Evolutionary conservation across 1,140 invertebrate species (phyloP).

Genomic region (Bombus picipes): DNA sequence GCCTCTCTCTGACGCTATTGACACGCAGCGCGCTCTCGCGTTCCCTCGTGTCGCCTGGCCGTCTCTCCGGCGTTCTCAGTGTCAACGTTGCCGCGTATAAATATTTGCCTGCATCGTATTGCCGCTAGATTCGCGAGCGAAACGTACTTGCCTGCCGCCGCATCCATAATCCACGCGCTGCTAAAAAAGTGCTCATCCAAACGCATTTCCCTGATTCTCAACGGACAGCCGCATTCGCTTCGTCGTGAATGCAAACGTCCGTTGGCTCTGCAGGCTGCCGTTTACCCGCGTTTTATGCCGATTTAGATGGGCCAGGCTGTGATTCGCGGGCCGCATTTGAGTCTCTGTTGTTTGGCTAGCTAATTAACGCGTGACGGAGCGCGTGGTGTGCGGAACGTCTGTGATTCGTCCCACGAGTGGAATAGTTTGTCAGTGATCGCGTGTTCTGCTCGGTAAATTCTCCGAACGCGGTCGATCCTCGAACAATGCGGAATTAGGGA

Average conservation of each 20-base stretch:
- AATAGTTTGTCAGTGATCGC: no score
- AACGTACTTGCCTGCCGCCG: not conserved
- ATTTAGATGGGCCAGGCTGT: no score
- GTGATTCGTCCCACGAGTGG: no score
- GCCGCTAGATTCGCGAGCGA: slow-evolving; percentile 12
- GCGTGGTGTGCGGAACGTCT: no score
- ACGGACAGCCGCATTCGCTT: not conserved
- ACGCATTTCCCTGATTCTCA: not conserved
- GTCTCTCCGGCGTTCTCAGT: not conserved
- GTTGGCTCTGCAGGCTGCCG: not conserved
- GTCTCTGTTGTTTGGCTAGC: no score
- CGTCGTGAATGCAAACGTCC: not conserved
- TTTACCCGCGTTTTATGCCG: not conserved
- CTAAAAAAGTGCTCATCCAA: not conserved
- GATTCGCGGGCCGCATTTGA: no score
- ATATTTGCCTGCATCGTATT: slow-evolving; percentile 18
- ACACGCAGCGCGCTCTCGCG: slow-evolving; percentile 13
- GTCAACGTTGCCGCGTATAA: slow-evolving; percentile 29
- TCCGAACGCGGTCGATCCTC: no score
- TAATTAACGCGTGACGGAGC: no score
- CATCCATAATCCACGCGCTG: not conserved
- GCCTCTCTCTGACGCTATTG: slow-evolving; percentile 13
- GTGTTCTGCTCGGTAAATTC: no score
- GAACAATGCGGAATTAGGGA: no score
- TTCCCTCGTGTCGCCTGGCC: not conserved